Base-by-base conservation (phyloP, 2,113 vertebrate species). In the Epinephelus lanceolatus region DNA sequence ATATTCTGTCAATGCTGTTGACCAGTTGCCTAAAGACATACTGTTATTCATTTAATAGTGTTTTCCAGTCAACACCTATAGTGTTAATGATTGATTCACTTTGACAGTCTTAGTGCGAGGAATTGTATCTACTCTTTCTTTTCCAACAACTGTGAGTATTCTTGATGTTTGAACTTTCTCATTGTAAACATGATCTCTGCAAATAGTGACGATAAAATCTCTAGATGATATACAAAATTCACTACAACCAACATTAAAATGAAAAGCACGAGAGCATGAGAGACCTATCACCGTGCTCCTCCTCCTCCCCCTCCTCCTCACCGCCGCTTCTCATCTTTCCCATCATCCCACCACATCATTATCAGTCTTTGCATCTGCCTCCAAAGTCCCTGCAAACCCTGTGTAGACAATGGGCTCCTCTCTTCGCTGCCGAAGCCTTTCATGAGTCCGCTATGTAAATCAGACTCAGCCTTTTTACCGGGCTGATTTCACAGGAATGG, bases 401-500 rank as follows among this genome's bases (percentile, higher is more conserved):
- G 15, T 53, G 53, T 14, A 76, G 67, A 83, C 80, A 84, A 76
- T 52, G 71, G 51, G 47, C 70, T 70, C 66, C 74, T 78, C 79
- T 80, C 66, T 77, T 76, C 1, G 1, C 70, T 1, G n/a, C 59
- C 19, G 14, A 61, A 74, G 56, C 75, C 79, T 85, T 86, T 81
- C 80, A 81, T 78, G 76, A 80, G 52, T 52, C 72, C 10, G 6
- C 76, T 77, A 78, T 89, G 80, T 82, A 86, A 86, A 91, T 83
- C 67, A 78, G 65, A 37, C 52, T 63, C 42, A 25, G 80, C 45
- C 76, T 84, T 81, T 74, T 79, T 71, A 80, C 57, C 21, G 10
- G 63, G 25, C 57, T 70, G 76, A 87, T 85, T 90, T 85, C 63
- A 85, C 78, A 86, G 72, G 13, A 59, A 84, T 61, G 69, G 61